A percentile compares a stretch with the other conserved stretches of the same genome.
These are phyloP conservation scores for Latheticus oryzae DNA, from an alignment of 2,888 invertebrate species.

Conservation along the genomic window DNA sequence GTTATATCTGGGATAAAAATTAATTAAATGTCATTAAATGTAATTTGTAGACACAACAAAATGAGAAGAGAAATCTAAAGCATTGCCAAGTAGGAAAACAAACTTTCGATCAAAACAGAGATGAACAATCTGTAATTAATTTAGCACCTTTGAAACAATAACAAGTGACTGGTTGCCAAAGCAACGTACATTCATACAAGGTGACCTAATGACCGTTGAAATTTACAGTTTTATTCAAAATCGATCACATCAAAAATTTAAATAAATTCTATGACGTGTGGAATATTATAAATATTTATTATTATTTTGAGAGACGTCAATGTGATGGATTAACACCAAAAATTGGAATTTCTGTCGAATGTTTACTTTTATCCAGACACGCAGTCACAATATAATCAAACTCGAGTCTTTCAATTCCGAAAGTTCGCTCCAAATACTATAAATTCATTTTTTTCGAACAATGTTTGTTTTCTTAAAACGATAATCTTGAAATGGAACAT, in stretches of 20 bases:
- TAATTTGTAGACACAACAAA: no score
- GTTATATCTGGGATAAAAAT: no score
- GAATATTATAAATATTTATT: no score
- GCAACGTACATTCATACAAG: slow-evolving; percentile 12
- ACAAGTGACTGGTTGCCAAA: slow-evolving; percentile 15
- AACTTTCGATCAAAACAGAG: slow-evolving; percentile 7
- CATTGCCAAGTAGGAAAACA: slow-evolving; percentile 8
- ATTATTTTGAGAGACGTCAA: no score
- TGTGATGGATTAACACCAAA: slow-evolving; percentile 7
- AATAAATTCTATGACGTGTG: no score
- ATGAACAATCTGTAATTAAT: slow-evolving; percentile 20
- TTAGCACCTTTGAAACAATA: slow-evolving; percentile 20
- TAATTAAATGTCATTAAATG: no score
- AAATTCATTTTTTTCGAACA: slow-evolving; percentile 14
- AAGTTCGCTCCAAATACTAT: slow-evolving; percentile 4
- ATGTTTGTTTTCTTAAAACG: slow-evolving; percentile 9
- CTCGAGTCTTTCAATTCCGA: slow-evolving; percentile 5
- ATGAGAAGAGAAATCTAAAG: not conserved
- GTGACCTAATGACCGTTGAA: slow-evolving; percentile 28
- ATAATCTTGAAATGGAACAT: slow-evolving; percentile 16
- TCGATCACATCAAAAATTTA: slow-evolving; percentile 11
- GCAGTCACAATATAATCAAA: slow-evolving; percentile 17
- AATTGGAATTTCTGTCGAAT: slow-evolving; percentile 10
- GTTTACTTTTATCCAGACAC: slow-evolving; percentile 10
- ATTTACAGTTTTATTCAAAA: no score